Conservation (phyloP, 2,888 invertebrate species). For the Drosophila buzzatii region DNA sequence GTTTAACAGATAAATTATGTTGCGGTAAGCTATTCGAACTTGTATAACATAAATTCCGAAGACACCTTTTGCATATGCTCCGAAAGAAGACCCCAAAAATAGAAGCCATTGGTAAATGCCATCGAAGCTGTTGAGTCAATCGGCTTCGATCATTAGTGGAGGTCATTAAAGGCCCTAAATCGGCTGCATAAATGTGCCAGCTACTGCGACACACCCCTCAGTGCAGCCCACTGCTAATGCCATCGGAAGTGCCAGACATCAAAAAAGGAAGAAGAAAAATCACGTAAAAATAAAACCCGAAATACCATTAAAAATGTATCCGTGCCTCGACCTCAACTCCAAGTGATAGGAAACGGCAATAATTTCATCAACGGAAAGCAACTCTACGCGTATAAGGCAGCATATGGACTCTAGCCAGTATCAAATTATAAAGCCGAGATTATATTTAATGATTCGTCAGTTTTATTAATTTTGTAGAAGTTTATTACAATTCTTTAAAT, state of each 20-base stretch:
- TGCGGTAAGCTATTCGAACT: background rate
- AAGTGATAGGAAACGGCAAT: constrained; percentile 18
- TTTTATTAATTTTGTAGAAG: background rate
- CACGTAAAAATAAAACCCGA: constrained; percentile 52
- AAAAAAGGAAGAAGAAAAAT: constrained; percentile 27
- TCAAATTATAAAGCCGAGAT: background rate
- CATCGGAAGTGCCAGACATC: constrained; percentile 2
- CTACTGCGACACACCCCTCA: constrained; percentile 41
- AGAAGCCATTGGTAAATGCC: constrained; percentile 52
- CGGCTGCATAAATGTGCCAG: constrained; percentile 31
- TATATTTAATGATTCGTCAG: background rate
- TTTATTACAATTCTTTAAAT: background rate
- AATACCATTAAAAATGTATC: constrained; percentile 43
- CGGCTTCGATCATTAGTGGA: constrained; percentile 75
- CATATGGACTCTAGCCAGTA: constrained; percentile 31
- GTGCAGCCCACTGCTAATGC: constrained; percentile 29
- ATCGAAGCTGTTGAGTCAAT: constrained; percentile 67
- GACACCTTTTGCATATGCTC: constrained; percentile 15
- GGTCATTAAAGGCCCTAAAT: constrained; percentile 77
- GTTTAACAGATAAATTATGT: background rate
- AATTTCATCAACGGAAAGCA: constrained; percentile 17
- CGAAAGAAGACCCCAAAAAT: constrained; percentile 50
- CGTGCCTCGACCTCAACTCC: constrained; percentile 38
- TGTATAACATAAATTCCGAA: constrained; percentile 4
- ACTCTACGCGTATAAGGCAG: constrained; percentile 7